phyloP scores from a whole-genome alignment of 1,140 invertebrate genomes.

The Odontomachus brunneus region DNA sequence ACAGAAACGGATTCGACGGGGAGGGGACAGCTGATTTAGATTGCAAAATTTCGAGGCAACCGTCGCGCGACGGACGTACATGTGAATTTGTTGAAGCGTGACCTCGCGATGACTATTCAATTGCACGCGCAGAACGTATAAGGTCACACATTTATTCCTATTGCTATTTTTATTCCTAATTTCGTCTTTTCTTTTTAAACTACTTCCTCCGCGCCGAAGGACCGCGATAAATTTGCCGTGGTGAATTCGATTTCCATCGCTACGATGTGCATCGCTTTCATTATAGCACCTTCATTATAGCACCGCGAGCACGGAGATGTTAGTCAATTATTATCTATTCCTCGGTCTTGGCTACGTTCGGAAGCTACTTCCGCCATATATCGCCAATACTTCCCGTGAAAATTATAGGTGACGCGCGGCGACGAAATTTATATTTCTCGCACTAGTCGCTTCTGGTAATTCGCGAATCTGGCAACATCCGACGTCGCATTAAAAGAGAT shows the following conservation, averaged over 20 bases:
- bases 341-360: not conserved
- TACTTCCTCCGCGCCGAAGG: not conserved
- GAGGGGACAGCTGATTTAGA: not conserved
- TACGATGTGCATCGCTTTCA: not conserved
- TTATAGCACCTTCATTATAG: not conserved
- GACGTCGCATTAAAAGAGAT: conserved; percentile 5
- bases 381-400: not conserved
- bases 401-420: not conserved
- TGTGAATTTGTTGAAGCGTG: too few relatives aligned
- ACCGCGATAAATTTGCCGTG: not conserved
- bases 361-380: not conserved
- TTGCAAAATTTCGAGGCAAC: not conserved
- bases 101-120: too few relatives aligned
- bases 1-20: not conserved
- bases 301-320: too few relatives aligned
- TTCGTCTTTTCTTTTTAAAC: not conserved
- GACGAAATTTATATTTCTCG: conserved; percentile 25
- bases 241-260: not conserved
- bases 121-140: too few relatives aligned
- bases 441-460: not conserved
- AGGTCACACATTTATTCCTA: not conserved
- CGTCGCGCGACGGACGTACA: too few relatives aligned
- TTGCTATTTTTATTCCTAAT: not conserved
- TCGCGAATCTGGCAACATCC: conserved; percentile 3
- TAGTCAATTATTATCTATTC: not conserved